Percentiles rank a stretch among this genome's conserved stretches.
Evolutionary conservation across 1,140 invertebrate genomes (phyloP).

Genomic region (Dryas iulia): DNA sequence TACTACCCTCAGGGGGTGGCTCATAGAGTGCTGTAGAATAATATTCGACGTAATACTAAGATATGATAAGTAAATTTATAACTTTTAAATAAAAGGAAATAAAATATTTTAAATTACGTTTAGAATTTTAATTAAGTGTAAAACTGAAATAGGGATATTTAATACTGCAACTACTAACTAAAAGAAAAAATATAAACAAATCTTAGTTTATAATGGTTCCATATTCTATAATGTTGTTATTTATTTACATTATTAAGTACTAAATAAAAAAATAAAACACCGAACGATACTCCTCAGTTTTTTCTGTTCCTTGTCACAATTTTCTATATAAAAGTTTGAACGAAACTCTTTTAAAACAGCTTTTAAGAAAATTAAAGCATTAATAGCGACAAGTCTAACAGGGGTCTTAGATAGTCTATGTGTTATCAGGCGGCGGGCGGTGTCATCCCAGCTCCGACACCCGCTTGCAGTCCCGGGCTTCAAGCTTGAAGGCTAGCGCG

Average conservation of each 20-base stretch:
- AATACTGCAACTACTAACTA: too few relatives aligned
- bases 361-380: constrained; percentile 78
- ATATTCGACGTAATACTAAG: background rate
- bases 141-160: too few relatives aligned
- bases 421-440: constrained; percentile 18
- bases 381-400: constrained; percentile 58
- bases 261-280: background rate
- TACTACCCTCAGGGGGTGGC: constrained; percentile 41
- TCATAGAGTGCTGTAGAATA: constrained; percentile 44
- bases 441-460: constrained; percentile 26
- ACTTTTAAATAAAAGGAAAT: background rate
- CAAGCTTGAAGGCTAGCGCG: constrained; percentile 48
- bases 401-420: constrained; percentile 34
- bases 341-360: constrained; percentile 75
- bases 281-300: constrained; percentile 39
- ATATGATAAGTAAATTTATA: background rate
- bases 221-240: background rate
- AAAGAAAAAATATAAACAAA: background rate
- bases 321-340: constrained; percentile 74
- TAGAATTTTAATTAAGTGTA: background rate
- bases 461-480: constrained; percentile 30
- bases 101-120: background rate
- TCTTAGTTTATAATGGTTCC: background rate
- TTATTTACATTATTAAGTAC: background rate
- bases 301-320: constrained; percentile 56